These are phyloP conservation scores for Serrognathus titanus DNA, from an alignment of 2,888 invertebrate genomes.

Conservation along the genomic window DNA sequence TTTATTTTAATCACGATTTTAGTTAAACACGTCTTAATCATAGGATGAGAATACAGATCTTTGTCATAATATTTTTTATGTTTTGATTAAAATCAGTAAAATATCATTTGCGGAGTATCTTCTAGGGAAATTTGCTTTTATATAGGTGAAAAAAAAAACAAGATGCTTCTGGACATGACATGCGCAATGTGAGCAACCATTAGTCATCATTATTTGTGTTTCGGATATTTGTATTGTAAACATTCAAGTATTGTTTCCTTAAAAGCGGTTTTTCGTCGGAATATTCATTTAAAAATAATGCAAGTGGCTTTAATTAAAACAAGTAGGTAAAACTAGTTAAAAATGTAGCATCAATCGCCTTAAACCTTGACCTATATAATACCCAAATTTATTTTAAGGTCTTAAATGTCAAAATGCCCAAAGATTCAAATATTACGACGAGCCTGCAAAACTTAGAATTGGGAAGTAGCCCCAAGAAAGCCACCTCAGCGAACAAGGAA, in stretches of 20 bases:
- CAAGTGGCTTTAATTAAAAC: constrained; percentile 13
- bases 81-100: no score
- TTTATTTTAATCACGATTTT: no score
- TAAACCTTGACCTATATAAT: constrained; percentile 17
- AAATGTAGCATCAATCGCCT: background rate
- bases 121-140: no score
- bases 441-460: constrained; percentile 45
- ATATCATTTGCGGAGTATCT: no score
- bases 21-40: no score
- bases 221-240: constrained; percentile 8
- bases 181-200: constrained; percentile 10
- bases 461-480: constrained; percentile 3
- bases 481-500: no score
- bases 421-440: constrained; percentile 41
- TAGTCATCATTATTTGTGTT: constrained; percentile 22
- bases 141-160: no score
- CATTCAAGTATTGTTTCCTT: background rate
- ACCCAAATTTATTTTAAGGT: constrained; percentile 8
- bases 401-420: constrained; percentile 37
- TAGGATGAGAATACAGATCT: no score
- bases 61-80: no score
- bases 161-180: background rate
- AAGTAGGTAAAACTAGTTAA: constrained; percentile 12
- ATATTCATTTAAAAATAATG: constrained; percentile 11
- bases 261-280: constrained; percentile 1